Conservation (phyloP, 1,140 invertebrate species). For the Gonioctena quinquepunctata region DNA sequence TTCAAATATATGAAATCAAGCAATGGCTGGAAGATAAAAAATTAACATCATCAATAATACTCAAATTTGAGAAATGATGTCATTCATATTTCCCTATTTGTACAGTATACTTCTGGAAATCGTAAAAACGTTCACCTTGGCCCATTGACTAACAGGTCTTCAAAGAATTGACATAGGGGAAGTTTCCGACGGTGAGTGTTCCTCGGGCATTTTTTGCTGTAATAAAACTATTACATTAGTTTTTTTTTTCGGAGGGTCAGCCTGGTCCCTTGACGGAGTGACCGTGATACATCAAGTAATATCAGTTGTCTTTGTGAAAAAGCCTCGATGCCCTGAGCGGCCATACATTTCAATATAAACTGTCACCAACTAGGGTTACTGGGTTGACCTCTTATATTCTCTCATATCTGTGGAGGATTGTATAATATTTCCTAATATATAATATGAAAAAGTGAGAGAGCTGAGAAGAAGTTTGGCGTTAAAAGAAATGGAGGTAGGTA, state of each 20-base stretch:
- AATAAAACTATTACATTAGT: slow-evolving; percentile 57
- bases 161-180: background rate
- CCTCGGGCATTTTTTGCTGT: slow-evolving; percentile 46
- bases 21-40: no score
- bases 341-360: slow-evolving; percentile 56
- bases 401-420: slow-evolving; percentile 28
- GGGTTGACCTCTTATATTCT: slow-evolving; percentile 24
- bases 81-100: no score
- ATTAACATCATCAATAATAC: no score
- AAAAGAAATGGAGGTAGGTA: no score
- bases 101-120: no score
- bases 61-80: no score
- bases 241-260: slow-evolving; percentile 50
- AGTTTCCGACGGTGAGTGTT: background rate
- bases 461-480: no score
- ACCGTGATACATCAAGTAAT: slow-evolving; percentile 57
- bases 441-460: no score
- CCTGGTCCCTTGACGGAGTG: slow-evolving; percentile 50
- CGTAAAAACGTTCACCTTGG: no score
- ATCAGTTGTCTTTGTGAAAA: slow-evolving; percentile 52
- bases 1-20: no score
- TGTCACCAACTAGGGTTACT: slow-evolving; percentile 40
- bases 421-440: slow-evolving; percentile 18
- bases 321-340: slow-evolving; percentile 42
- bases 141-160: background rate